Percentiles rank a stretch among this genome's conserved stretches.
Evolutionary conservation across 1,140 invertebrate genomes (phyloP).

Genomic region (Homalodisca vitripennis): DNA sequence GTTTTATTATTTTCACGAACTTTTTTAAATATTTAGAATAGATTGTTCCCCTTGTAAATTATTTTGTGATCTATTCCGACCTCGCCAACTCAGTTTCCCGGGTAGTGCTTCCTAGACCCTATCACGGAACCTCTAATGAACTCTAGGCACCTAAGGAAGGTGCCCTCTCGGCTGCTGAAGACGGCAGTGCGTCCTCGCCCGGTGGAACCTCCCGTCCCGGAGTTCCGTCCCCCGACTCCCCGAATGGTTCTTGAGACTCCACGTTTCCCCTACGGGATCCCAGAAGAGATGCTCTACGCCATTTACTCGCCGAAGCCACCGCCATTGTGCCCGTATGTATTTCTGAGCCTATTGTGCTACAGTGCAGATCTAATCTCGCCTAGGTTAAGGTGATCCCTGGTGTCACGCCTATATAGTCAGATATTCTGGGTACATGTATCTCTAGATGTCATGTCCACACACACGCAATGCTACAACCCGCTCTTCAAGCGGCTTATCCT

Average conservation of each 20-base stretch:
- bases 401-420: background rate
- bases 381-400: background rate
- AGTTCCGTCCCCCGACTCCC: background rate
- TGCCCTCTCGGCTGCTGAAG: background rate
- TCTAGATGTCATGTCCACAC: background rate
- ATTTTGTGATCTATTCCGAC: no score
- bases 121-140: background rate
- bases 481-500: constrained; percentile 10
- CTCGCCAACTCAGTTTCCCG: no score
- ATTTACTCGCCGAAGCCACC: background rate
- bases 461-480: background rate
- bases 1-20: no score
- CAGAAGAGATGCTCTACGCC: background rate
- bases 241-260: background rate
- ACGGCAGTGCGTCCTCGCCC: background rate
- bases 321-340: background rate
- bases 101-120: no score
- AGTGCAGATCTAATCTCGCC: constrained; percentile 1
- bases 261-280: background rate
- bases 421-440: background rate
- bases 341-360: background rate
- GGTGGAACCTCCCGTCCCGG: no score
- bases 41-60: no score
- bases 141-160: background rate
- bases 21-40: no score